Evolutionary conservation across 2,888 invertebrate species (phyloP).

Genomic region (Seira sanloemensis): DNA sequence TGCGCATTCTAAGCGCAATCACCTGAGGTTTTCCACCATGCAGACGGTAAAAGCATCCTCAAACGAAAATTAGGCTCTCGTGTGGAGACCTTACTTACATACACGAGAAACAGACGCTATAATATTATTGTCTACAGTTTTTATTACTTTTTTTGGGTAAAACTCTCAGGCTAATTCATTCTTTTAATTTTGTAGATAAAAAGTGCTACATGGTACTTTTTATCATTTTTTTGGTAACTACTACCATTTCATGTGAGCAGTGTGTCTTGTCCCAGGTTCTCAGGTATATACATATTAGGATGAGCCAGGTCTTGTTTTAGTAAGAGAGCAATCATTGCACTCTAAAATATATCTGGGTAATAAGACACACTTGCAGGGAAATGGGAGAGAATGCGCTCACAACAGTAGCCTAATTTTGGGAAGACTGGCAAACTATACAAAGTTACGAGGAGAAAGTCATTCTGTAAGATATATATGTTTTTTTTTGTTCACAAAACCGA

Average conservation of each 20-base stretch:
- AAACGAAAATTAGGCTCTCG: neutral
- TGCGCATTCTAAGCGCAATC: neutral
- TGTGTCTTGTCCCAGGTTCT: neutral
- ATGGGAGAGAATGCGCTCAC: too few species aligned
- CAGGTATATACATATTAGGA: neutral
- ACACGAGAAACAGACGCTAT: neutral
- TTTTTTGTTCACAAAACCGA: too few species aligned
- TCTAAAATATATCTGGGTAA: neutral
- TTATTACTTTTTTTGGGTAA: neutral
- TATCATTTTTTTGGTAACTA: neutral
- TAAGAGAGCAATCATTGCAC: too few species aligned
- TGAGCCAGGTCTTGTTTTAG: too few species aligned
- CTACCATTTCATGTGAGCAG: neutral
- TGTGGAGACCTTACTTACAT: too few species aligned
- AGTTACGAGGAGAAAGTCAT: too few species aligned
- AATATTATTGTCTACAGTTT: neutral
- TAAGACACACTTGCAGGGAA: too few species aligned
- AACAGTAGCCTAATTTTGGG: too few species aligned
- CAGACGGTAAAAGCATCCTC: neutral
- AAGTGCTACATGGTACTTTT: neutral
- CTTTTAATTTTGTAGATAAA: neutral
- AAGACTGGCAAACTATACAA: too few species aligned
- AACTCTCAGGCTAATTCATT: slow-evolving; percentile 4
- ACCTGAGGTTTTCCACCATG: neutral
- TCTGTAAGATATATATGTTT: neutral